phyloP scores from a whole-genome alignment of 1,140 invertebrate species.

The Drosophila tani region DNA sequence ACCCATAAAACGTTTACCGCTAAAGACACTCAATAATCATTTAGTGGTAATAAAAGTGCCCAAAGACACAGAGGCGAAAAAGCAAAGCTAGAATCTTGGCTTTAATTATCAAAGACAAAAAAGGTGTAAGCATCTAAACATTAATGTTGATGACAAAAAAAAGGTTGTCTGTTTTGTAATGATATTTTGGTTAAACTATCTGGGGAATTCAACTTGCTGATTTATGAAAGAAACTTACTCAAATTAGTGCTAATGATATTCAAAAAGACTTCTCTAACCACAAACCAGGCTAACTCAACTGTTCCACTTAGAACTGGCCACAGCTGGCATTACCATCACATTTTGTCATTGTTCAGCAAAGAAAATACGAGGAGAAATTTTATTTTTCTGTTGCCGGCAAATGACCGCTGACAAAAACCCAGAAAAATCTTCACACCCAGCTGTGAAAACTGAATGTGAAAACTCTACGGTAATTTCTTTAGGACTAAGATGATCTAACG shows the following conservation, averaged over 20 bases:
- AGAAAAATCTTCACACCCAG: slow-evolving; percentile 51
- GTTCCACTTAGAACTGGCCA: slow-evolving; percentile 25
- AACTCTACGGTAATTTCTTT: slow-evolving; percentile 53
- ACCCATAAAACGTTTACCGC: slow-evolving; percentile 56
- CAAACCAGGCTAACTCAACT: slow-evolving; percentile 17
- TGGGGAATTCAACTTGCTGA: background rate
- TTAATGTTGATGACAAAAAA: slow-evolving; percentile 12
- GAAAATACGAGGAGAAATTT: slow-evolving; percentile 15
- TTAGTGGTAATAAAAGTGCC: slow-evolving; percentile 52
- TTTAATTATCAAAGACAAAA: slow-evolving; percentile 49
- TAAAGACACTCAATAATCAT: slow-evolving; percentile 58
- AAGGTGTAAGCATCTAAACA: slow-evolving; percentile 23
- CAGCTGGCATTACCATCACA: slow-evolving; percentile 17
- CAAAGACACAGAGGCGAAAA: slow-evolving; percentile 32
- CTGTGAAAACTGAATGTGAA: slow-evolving; percentile 66
- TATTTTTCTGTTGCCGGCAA: slow-evolving; percentile 14
- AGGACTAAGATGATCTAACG: slow-evolving; percentile 33
- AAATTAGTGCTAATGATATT: slow-evolving; percentile 6
- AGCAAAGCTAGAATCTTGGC: slow-evolving; percentile 24
- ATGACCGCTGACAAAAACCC: slow-evolving; percentile 18
- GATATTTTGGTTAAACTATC: slow-evolving; percentile 14
- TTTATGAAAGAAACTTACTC: background rate
- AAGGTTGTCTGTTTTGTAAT: slow-evolving; percentile 8
- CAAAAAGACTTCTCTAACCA: slow-evolving; percentile 1
- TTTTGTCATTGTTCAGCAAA: slow-evolving; percentile 34